Evolutionary conservation across 2,113 vertebrate genomes (phyloP).

Genomic region (Mormoops blainvillei): DNA sequence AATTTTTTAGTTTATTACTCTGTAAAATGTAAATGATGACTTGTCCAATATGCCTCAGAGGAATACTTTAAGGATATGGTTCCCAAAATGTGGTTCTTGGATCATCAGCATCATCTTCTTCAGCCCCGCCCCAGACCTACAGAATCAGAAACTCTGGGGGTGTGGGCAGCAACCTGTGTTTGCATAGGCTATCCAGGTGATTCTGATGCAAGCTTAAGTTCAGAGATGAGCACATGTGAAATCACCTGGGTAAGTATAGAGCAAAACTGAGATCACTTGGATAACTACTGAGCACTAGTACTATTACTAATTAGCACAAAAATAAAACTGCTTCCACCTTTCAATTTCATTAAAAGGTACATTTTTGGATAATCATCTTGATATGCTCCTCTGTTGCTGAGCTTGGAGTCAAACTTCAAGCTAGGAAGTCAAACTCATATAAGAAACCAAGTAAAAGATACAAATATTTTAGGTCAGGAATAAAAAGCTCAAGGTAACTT

Average conservation of each 20-base stretch:
- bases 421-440: not conserved
- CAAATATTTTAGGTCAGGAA: conserved; percentile 34
- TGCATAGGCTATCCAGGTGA: not conserved
- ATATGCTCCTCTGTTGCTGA: not conserved
- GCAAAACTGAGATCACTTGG: not conserved
- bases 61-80: not conserved
- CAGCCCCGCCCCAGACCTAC: not conserved
- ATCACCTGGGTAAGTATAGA: not conserved
- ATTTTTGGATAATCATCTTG: conserved; percentile 16
- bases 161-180: not conserved
- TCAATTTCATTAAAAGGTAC: conserved; percentile 6
- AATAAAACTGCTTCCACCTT: not conserved
- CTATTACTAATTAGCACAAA: not conserved
- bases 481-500: conserved; percentile 53
- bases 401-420: not conserved
- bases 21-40: conserved; percentile 6
- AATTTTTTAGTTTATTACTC: not conserved
- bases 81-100: not conserved
- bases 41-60: not conserved
- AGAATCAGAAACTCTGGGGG: not conserved
- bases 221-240: not conserved
- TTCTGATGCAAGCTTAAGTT: not conserved
- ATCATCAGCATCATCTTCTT: not conserved
- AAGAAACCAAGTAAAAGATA: not conserved
- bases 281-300: not conserved